Evolutionary conservation across 2,113 vertebrate species (phyloP).

Genomic region (Phaethon lepturus): DNA sequence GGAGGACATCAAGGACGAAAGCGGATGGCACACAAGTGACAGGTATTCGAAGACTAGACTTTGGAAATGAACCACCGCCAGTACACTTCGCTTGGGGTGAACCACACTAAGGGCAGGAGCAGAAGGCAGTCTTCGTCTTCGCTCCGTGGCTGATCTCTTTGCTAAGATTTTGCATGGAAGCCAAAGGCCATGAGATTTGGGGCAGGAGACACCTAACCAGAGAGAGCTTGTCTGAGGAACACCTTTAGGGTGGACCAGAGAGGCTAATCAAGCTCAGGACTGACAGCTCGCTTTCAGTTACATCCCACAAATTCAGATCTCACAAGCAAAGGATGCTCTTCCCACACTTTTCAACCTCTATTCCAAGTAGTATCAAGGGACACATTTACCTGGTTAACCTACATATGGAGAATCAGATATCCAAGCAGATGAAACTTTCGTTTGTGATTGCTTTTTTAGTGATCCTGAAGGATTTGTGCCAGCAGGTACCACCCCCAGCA

Average conservation of each 20-base stretch:
- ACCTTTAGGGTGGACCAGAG: neutral
- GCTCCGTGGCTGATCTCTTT: accelerated
- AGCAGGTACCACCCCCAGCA: neutral
- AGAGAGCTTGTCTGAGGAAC: neutral
- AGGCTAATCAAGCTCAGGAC: neutral
- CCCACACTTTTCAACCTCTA: neutral
- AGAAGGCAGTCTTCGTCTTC: neutral
- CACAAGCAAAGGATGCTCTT: neutral
- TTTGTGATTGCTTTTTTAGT: constrained; percentile 13
- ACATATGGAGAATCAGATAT: constrained; percentile 38
- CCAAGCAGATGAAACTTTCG: constrained; percentile 59
- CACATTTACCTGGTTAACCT: constrained; percentile 41
- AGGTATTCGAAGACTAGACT: neutral
- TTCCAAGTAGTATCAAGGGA: neutral
- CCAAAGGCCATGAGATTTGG: neutral
- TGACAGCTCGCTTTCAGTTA: neutral
- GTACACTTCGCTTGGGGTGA: neutral
- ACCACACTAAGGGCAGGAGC: neutral
- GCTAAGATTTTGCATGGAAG: neutral
- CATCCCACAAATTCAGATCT: neutral
- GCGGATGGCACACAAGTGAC: accelerated
- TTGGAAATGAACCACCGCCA: neutral
- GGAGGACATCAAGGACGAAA: neutral
- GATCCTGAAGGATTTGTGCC: constrained; percentile 52
- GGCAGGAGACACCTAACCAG: neutral